Percentiles rank a stretch among this genome's conserved stretches.
Conservation (phyloP, 30 jellyfish, hydroid and myxozoan genomes). For the Haliclystus octoradiatus region DNA sequence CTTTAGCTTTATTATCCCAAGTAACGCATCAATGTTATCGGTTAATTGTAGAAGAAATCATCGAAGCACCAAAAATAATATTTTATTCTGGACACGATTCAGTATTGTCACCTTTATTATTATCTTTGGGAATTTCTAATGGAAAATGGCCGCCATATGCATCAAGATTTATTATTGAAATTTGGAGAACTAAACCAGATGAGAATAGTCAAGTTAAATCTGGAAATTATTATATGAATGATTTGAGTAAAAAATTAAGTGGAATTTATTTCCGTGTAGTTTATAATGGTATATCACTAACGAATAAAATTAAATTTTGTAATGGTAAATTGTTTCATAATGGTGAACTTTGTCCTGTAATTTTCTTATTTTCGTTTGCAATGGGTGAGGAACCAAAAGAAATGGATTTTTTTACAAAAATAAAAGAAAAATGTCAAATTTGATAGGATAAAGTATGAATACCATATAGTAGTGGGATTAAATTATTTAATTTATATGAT, state of each 20-base stretch:
- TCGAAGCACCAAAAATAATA: conserved; percentile 19
- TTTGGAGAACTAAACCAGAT: conserved; percentile 30
- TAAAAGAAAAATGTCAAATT: conserved; percentile 25
- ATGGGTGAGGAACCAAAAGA: conserved; percentile 26
- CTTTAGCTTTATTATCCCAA: conserved; percentile 60
- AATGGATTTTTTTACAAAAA: conserved; percentile 22
- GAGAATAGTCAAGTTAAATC: background rate
- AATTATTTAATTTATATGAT: too few species aligned
- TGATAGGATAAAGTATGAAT: too few species aligned
- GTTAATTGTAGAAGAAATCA: conserved; percentile 5
- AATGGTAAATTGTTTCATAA: conserved; percentile 13
- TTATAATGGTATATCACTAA: conserved; percentile 39
- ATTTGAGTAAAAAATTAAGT: background rate
- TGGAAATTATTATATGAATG: background rate
- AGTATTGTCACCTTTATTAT: conserved; percentile 53
- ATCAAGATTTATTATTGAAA: conserved; percentile 75
- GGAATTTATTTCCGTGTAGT: conserved; percentile 24
- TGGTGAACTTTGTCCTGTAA: conserved; percentile 47
- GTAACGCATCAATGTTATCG: conserved; percentile 33
- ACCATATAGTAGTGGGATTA: too few species aligned
- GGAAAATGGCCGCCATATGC: conserved; percentile 99
- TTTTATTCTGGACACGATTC: conserved; percentile 90
- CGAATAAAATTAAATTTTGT: conserved; percentile 35
- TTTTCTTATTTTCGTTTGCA: conserved; percentile 33
- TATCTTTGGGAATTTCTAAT: conserved; percentile 38